phyloP scores from a whole-genome alignment of 2,113 vertebrate genomes.

The Heterocephalus glaber region DNA sequence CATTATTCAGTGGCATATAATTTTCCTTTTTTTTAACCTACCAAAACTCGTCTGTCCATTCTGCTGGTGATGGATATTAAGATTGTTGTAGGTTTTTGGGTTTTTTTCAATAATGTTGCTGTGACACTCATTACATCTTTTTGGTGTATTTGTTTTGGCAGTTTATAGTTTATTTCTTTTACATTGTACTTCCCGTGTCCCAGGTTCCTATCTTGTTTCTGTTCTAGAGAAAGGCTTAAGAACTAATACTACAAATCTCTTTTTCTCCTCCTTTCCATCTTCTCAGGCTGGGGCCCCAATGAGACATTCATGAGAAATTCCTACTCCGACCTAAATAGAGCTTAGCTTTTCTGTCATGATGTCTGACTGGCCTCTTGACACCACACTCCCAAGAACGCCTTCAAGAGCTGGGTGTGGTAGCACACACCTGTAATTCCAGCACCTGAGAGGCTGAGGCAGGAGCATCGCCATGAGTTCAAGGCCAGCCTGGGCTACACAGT shows the following conservation, averaged over 20 bases:
- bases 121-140: not conserved
- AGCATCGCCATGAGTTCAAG: not conserved
- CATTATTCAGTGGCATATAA: not conserved
- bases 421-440: not conserved
- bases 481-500: not conserved
- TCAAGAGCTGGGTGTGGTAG: not conserved
- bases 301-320: not conserved
- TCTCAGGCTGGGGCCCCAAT: not conserved
- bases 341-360: not conserved
- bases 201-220: not conserved
- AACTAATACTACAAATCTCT: not conserved
- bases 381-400: not conserved
- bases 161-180: not conserved
- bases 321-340: not conserved
- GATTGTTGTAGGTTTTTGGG: not conserved
- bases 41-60: not conserved
- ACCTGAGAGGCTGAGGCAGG: not conserved
- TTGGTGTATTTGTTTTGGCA: not conserved
- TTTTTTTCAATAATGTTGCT: not conserved
- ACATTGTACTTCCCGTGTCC: not conserved
- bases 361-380: not conserved
- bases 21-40: not conserved
- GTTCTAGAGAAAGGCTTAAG: not conserved
- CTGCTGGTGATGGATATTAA: not conserved
- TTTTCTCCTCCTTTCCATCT: not conserved